These are phyloP conservation scores for Ooceraea biroi DNA, from an alignment of 1,140 invertebrate species.

Conservation along the genomic window DNA sequence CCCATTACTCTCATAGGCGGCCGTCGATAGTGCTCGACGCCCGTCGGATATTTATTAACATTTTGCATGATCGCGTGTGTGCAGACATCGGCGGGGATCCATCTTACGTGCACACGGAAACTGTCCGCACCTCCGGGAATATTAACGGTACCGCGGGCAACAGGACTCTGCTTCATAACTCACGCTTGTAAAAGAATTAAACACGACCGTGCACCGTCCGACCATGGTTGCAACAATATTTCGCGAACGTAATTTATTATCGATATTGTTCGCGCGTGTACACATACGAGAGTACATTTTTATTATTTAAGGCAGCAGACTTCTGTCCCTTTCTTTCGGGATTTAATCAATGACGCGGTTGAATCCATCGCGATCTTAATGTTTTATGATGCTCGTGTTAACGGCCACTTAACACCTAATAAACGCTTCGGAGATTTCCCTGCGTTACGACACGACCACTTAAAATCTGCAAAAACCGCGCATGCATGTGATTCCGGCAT, in stretches of 20 bases:
- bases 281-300: not conserved
- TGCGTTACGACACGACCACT: constrained; percentile 39
- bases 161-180: constrained; percentile 26
- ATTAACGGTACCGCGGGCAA: constrained; percentile 55
- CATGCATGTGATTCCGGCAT: constrained; percentile 21
- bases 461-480: constrained; percentile 22
- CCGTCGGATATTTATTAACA: constrained; percentile 48
- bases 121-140: constrained; percentile 52
- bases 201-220: not conserved
- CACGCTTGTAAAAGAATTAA: constrained; percentile 27
- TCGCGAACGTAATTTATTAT: constrained; percentile 19
- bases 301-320: not conserved
- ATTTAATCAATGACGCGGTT: constrained; percentile 18
- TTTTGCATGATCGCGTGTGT: constrained; percentile 34
- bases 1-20: not conserved
- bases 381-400: constrained; percentile 44
- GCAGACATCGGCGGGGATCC: constrained; percentile 21
- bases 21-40: constrained; percentile 6
- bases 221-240: not conserved
- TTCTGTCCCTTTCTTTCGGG: not conserved
- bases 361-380: constrained; percentile 15
- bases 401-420: constrained; percentile 51
- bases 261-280: constrained; percentile 3
- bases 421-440: constrained; percentile 41
- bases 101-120: constrained; percentile 46